Base-by-base conservation (phyloP, 2,113 vertebrate genomes). In the Numida meleagris region DNA sequence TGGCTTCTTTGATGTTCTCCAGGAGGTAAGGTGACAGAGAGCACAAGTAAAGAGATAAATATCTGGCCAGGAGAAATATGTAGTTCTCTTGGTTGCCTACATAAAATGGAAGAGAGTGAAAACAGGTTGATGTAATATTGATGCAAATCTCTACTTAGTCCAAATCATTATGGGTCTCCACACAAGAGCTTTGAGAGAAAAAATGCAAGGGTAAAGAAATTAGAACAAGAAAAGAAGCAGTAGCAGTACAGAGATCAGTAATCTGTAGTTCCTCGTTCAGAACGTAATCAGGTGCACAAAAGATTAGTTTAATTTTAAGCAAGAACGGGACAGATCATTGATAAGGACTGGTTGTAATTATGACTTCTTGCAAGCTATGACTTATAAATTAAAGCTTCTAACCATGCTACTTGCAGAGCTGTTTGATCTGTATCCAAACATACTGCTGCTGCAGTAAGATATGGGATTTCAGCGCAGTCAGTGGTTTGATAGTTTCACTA, bases 291-390 rank as follows among this genome's bases (percentile, higher is more conserved):
- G 8, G 31, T 61, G 57, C 21, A 40, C 43, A 70, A 72, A 89
- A 57, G 25, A 42, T 63, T 59, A 53, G 84, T 93, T 94, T 82
- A 71, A 77, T 93, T 93, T 94, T 66, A 93, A 82, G 50, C 40
- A 85, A 70, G 38, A 15, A n/a, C 45, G 62, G 68, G 36, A 53
- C n/a, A 82, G 46, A 65, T 78, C 0, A 0, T 38, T 67, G 59
- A 43, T 62, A 88, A 58, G 33, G 17, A 27, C 55, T 84, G 25
- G 6, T 59, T 76, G 29, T 72, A 93, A 89, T 95, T 76, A 89
- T 25, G 55, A 82, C 38, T 88, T 92, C 88, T 66, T 86, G 45
- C 0, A 0, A 90, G 73, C 86, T 73, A 88, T 53, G 45, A 31
- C 45, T 80, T 77, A 38, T 88, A 95, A 92, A 79, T 31, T 88